Conservation (phyloP, 2,888 invertebrate genomes). For the Oscheius myriophilus region DNA sequence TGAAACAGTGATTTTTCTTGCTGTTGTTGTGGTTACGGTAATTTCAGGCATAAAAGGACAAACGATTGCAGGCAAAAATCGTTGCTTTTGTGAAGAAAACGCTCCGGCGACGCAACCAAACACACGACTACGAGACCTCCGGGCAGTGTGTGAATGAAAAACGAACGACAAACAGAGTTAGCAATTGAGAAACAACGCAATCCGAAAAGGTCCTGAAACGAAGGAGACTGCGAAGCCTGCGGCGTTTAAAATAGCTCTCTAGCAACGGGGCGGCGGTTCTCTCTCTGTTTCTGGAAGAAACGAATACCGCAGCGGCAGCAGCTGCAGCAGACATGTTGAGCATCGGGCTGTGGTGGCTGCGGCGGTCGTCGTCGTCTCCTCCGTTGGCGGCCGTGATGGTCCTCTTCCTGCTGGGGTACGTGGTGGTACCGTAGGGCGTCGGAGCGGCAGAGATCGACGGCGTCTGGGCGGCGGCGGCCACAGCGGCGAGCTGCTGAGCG, state of each 20-base stretch:
- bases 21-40: neutral
- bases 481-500: slow-evolving; percentile 26
- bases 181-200: too few species aligned
- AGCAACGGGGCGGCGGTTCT: neutral
- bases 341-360: neutral
- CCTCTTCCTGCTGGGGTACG: slow-evolving; percentile 27
- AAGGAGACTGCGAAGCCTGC: too few species aligned
- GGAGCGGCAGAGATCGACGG: slow-evolving; percentile 4
- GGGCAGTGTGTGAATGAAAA: slow-evolving; percentile 1
- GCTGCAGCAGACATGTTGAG: slow-evolving; percentile 19
- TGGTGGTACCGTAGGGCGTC: slow-evolving; percentile 27
- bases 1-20: too few species aligned
- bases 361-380: slow-evolving; percentile 2
- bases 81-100: too few species aligned
- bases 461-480: neutral
- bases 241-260: too few species aligned
- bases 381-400: slow-evolving; percentile 24
- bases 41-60: neutral
- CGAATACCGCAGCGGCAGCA: slow-evolving; percentile 26
- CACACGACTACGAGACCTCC: neutral
- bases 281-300: slow-evolving; percentile 17
- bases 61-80: neutral
- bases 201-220: neutral
- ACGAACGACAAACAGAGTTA: slow-evolving; percentile 5
- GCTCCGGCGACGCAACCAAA: too few species aligned